These are phyloP conservation scores for Oxystoma pomonae DNA, from an alignment of 2,888 invertebrate species.

Conservation along the genomic window DNA sequence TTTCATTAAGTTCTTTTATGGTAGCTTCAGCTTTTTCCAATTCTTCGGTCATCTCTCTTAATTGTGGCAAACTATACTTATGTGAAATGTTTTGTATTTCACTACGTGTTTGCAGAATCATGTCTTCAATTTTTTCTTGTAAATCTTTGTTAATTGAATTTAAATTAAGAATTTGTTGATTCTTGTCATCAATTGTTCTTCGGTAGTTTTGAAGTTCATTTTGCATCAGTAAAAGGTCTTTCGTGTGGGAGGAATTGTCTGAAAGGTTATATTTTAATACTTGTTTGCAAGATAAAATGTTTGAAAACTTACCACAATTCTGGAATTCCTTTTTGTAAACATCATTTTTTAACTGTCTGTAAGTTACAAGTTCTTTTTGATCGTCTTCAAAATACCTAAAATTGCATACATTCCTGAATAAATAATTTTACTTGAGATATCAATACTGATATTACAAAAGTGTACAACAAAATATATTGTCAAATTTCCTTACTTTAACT, in stretches of 20 bases:
- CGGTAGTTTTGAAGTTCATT: conserved; percentile 34
- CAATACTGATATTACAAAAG: conserved; percentile 9
- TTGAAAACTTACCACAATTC: conserved; percentile 31
- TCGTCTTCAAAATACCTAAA: conserved; percentile 34
- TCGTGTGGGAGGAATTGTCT: conserved; percentile 32
- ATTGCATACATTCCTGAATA: conserved; percentile 3
- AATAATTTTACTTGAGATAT: too few relatives aligned
- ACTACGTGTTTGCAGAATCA: conserved; percentile 36
- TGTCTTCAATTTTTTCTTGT: conserved; percentile 38
- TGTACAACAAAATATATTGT: conserved; percentile 4
- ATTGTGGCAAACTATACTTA: conserved; percentile 38
- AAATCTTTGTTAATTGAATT: conserved; percentile 35
- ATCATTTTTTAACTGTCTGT: conserved; percentile 32
- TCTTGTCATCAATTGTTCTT: conserved; percentile 33
- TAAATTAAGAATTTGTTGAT: conserved; percentile 33
- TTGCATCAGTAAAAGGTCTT: conserved; percentile 33
- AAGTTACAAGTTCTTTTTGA: conserved; percentile 35
- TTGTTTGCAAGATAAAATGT: background rate
- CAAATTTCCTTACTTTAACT: conserved; percentile 30
- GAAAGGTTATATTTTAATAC: conserved; percentile 9
- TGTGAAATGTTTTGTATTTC: conserved; percentile 37
- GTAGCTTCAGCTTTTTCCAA: conserved; percentile 32
- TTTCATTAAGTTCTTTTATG: conserved; percentile 30
- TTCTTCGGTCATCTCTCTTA: conserved; percentile 38
- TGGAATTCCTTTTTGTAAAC: conserved; percentile 32